phyloP scores from a whole-genome alignment of 2,888 invertebrate species.

The Prosapia bicincta region DNA sequence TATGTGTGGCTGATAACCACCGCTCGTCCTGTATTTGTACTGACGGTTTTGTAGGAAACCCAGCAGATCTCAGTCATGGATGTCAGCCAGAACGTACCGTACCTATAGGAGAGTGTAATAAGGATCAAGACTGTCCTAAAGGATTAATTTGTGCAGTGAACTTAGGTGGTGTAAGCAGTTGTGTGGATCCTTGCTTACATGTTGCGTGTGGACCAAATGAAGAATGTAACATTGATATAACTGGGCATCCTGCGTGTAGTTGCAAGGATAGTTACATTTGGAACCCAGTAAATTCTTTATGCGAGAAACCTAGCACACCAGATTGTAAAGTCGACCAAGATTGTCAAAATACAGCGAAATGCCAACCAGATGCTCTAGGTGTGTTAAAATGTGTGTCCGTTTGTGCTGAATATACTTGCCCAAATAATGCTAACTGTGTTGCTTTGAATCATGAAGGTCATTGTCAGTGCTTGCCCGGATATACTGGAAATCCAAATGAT shows the following conservation, averaged over 20 bases:
- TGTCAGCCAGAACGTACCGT: constrained; percentile 67
- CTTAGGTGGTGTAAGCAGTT: constrained; percentile 61
- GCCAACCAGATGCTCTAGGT: constrained; percentile 79
- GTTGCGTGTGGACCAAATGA: constrained; percentile 82
- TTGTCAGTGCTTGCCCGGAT: constrained; percentile 82
- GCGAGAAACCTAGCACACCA: constrained; percentile 84
- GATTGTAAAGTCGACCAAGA: constrained; percentile 70
- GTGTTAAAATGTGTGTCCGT: constrained; percentile 77
- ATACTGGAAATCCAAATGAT: constrained; percentile 85
- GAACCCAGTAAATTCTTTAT: constrained; percentile 76
- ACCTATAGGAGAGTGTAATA: constrained; percentile 59
- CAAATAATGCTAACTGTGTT: constrained; percentile 76
- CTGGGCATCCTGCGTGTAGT: constrained; percentile 70
- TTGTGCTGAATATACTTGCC: constrained; percentile 79
- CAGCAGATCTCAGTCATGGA: constrained; percentile 72
- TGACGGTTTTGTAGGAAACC: constrained; percentile 77
- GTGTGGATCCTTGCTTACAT: constrained; percentile 73
- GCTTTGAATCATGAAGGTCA: constrained; percentile 68
- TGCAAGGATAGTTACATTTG: constrained; percentile 76
- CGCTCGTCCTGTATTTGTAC: constrained; percentile 82
- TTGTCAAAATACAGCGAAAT: constrained; percentile 66
- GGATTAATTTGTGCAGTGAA: constrained; percentile 67
- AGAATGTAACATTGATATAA: constrained; percentile 64
- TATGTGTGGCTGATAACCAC: constrained; percentile 81
- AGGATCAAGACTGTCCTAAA: constrained; percentile 66